Evolutionary conservation across 1,140 invertebrate genomes (phyloP).

Genomic region (Microplitis mediator): DNA sequence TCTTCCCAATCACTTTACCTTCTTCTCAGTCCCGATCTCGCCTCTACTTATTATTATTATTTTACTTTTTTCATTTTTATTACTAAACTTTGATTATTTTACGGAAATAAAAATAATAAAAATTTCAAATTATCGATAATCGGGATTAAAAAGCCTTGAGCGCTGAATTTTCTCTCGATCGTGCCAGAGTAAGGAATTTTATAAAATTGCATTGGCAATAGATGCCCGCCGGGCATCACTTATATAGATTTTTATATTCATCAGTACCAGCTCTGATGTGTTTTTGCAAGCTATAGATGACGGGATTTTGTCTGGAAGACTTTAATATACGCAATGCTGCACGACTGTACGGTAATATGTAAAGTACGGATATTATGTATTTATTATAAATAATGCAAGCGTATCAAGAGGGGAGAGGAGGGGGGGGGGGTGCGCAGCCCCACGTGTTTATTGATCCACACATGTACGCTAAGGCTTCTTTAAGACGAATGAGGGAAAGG

Average conservation of each 20-base stretch:
- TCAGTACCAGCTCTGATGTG: neutral
- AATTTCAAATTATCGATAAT: neutral
- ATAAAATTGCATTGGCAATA: constrained; percentile 21
- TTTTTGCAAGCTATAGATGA: neutral
- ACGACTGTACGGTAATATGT: constrained; percentile 36
- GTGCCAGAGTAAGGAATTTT: constrained; percentile 30
- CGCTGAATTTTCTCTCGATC: constrained; percentile 23
- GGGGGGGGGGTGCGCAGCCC: neutral
- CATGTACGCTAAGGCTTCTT: neutral
- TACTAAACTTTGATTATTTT: neutral
- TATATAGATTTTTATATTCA: neutral
- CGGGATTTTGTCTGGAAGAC: neutral
- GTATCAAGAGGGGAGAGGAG: no score
- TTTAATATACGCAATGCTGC: no score
- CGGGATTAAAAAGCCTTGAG: neutral
- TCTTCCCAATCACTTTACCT: neutral
- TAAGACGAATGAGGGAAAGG: neutral
- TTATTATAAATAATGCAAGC: constrained; percentile 45
- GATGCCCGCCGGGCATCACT: constrained; percentile 16
- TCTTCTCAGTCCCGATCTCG: neutral
- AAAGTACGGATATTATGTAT: constrained; percentile 55
- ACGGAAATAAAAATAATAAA: neutral
- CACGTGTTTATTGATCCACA: constrained; percentile 1
- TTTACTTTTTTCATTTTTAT: neutral
- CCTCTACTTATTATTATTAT: neutral